A percentile compares a stretch with the other conserved stretches of the same genome.
phyloP scores from a whole-genome alignment of 2,113 vertebrate genomes.

The Megaleporinus macrocephalus region DNA sequence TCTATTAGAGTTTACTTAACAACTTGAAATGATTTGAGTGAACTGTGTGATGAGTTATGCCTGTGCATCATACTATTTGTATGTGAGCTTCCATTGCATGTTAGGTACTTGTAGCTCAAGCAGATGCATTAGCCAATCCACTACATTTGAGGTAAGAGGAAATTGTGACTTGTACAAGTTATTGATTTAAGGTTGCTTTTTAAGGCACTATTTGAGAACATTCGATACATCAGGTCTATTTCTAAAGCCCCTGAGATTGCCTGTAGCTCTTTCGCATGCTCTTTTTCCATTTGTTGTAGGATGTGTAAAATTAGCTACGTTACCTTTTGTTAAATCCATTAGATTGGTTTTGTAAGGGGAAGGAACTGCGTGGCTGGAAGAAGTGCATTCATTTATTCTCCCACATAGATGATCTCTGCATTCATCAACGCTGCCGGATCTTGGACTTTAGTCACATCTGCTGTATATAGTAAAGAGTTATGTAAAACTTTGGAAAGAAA shows the following conservation, averaged over 20 bases:
- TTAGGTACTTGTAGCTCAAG: no score
- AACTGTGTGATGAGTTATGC: no score
- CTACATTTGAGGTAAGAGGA: no score
- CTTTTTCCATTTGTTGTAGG: slow-evolving; percentile 43
- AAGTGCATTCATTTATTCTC: slow-evolving; percentile 5
- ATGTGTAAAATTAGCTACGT: slow-evolving; percentile 43
- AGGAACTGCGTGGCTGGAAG: not conserved
- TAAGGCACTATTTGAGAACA: not conserved
- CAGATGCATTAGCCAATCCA: no score
- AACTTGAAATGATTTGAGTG: no score
- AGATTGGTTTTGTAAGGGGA: slow-evolving; percentile 11
- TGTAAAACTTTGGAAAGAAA: not conserved
- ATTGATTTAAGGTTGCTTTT: no score
- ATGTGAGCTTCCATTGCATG: no score
- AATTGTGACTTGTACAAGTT: no score
- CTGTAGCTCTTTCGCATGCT: slow-evolving; percentile 48
- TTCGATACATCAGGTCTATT: not conserved
- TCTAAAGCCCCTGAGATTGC: not conserved
- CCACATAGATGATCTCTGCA: slow-evolving; percentile 25
- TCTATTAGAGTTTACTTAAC: no score
- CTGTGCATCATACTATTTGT: no score
- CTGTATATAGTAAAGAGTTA: slow-evolving; percentile 18
- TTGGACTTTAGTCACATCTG: not conserved
- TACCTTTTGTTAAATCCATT: slow-evolving; percentile 23
- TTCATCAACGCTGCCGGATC: not conserved